A percentile compares a stretch with the other conserved stretches of the same genome.
Evolutionary conservation across 1,140 invertebrate genomes (phyloP).

Genomic region (Octopus bimaculoides): DNA sequence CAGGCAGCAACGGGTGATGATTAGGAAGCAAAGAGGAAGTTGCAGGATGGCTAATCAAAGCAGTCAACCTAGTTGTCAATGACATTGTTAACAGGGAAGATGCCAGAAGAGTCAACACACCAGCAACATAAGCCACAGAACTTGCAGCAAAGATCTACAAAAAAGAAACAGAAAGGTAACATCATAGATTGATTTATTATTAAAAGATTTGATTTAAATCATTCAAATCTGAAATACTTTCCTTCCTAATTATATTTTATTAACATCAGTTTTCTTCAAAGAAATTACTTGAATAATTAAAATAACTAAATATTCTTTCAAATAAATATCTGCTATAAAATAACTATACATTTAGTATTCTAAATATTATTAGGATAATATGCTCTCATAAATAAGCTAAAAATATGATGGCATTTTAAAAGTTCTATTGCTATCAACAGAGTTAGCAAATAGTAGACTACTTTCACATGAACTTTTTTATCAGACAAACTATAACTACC

Average conservation of each 20-base stretch:
- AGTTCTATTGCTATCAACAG: no score
- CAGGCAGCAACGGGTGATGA: no score
- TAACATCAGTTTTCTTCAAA: no score
- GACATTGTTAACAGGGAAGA: conserved; percentile 38
- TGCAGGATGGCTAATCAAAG: not conserved
- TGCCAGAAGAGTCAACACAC: conserved; percentile 68
- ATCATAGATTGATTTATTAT: not conserved
- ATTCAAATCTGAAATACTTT: conserved; percentile 1
- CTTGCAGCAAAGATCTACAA: conserved; percentile 65
- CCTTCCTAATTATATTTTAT: not conserved
- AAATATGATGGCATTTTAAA: not conserved
- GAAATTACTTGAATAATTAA: no score
- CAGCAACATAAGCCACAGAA: conserved; percentile 70
- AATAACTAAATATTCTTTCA: no score
- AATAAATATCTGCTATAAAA: conserved; percentile 3
- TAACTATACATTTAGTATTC: not conserved
- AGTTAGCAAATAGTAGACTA: no score
- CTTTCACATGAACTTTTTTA: no score
- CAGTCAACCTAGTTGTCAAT: conserved; percentile 25
- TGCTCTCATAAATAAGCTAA: not conserved
- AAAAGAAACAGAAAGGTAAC: conserved; percentile 20
- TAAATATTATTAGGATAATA: not conserved
- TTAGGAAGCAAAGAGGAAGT: no score
- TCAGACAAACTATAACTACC: no score
- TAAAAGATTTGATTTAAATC: not conserved